Conservation (phyloP, 2,797 vertebrate species). For the Luscinia luscinia region DNA sequence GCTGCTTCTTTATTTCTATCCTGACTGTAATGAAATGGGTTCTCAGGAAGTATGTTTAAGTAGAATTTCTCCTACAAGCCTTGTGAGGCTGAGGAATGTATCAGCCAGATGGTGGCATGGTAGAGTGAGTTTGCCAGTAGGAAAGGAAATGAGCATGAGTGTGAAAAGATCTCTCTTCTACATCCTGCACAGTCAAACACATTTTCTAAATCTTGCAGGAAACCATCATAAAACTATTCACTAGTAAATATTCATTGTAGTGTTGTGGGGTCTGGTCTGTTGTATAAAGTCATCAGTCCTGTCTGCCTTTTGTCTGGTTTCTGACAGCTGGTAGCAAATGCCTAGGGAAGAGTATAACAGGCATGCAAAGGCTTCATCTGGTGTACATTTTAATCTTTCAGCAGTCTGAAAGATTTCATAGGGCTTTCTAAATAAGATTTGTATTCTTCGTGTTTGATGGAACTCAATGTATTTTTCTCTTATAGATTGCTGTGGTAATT, state of each 20-base stretch:
- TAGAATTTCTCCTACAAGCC: neutral
- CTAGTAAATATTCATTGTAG: neutral
- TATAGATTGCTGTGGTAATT: rapidly evolving
- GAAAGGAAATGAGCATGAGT: neutral
- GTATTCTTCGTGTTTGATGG: neutral
- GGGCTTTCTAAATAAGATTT: neutral
- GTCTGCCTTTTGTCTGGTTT: neutral
- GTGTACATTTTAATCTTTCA: neutral
- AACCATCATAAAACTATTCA: neutral
- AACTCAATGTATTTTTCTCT: neutral
- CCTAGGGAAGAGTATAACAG: neutral
- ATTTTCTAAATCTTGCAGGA: neutral
- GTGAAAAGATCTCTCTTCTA: neutral
- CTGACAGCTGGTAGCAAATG: neutral
- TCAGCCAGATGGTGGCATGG: neutral
- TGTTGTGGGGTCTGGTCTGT: neutral
- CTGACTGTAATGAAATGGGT: neutral
- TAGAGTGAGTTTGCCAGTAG: neutral
- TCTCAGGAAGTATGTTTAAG: neutral
- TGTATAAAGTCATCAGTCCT: neutral
- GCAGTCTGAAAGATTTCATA: neutral
- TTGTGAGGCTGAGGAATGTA: neutral
- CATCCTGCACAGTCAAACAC: neutral
- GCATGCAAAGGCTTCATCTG: neutral
- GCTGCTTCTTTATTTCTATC: neutral